Base-by-base conservation (phyloP, 2,888 invertebrate genomes). In the Tipula vernalis region DNA sequence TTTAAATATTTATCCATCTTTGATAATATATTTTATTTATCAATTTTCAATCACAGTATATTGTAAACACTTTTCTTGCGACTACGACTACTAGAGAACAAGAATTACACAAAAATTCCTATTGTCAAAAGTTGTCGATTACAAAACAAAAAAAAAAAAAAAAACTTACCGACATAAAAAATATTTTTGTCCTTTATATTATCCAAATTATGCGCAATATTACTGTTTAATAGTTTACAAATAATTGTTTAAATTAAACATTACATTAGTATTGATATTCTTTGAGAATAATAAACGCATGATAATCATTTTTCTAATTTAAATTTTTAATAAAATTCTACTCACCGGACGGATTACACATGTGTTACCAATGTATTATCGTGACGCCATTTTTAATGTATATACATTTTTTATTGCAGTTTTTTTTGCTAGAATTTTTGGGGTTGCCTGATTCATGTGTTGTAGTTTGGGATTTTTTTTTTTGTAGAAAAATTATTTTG, bases 341-440 rank as follows among this genome's bases (percentile, higher is more conserved):
- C 86, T 87, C 87, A 87, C 86, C 87, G 86, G 86, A 86, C 85
- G 85, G 84, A 84, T 84, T 83, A 47, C 85, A 87, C 87, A 87
- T 87, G 86, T 87, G 87, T 87, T 86, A 41, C 36, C n/a, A 51
- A 86, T 86, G n/a, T 84, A 86, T 44, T 86, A 87, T 87, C 84
- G 85, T 86, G 44, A 86, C 86, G 87, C 87, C 87, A 87, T 87
- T 28, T 87, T 41, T 41, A 39, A n/a, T 71, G 71, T 71, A 71
- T 28, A 71, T 71, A 71, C 28, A 71, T 71, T 28, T 71, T 71
- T 71, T 18, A 18, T 28, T 28, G 71, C 71, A 28, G 71, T 71
- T 71, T 28, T n/a, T 28, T 15, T 28, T 71, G 71, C 71, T 71
- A 28, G 18, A 71, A 71, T 12, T 71, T 57, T 57, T 71, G 28